Base-by-base conservation (phyloP, 2,113 vertebrate species). In the Semnornis frantzii region DNA sequence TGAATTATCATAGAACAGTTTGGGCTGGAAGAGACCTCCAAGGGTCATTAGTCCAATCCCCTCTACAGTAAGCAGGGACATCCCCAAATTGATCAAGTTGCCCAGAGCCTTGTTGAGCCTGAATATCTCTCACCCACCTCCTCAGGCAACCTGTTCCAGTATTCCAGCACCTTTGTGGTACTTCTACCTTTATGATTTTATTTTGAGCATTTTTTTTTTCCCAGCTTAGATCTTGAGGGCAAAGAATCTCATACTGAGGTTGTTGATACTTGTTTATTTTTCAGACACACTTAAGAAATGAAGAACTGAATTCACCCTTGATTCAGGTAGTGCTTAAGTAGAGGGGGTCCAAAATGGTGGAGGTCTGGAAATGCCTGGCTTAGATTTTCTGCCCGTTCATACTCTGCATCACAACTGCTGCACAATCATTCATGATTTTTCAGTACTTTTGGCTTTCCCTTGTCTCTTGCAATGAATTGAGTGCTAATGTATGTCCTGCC, bases 341-440 rank as follows among this genome's bases (percentile, higher is more conserved):
- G 54, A 6, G 14, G 7, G 2, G 9, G 9, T 24, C 30, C n/a
- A 74, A 52, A 81, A 9, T 28, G 7, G 7, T 64, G 48, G n/a
- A 71, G 28, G 10, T 33, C 10, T 0, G 68, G 58, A 63, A 87
- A 66, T 25, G 0, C 44, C 44, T 46, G 15, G 16, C 44, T 46
- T 46, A 46, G 44, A 16, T 46, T 46, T 46, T 50, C 54, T 34
- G 18, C 30, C 39, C 57, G 37, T 92, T 90, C 73, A 57, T 82
- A 18, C 5, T 33, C 4, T 5, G 16, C 17, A 66, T 68, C 44
- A 72, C 17, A 83, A 91, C 44, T 2, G 2, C n/a, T 72, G 21
- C 25, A 23, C 44, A 81, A 28, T 59, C 73, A 88, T 90, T 95
- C 76, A 88, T 88, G 74, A 84, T 78, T 84, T 82, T 15, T 84